Evolutionary conservation across 2,888 invertebrate genomes (phyloP), one percentile per base, ranked within the genome.

Genomic region (Pammene fasciana): DNA sequence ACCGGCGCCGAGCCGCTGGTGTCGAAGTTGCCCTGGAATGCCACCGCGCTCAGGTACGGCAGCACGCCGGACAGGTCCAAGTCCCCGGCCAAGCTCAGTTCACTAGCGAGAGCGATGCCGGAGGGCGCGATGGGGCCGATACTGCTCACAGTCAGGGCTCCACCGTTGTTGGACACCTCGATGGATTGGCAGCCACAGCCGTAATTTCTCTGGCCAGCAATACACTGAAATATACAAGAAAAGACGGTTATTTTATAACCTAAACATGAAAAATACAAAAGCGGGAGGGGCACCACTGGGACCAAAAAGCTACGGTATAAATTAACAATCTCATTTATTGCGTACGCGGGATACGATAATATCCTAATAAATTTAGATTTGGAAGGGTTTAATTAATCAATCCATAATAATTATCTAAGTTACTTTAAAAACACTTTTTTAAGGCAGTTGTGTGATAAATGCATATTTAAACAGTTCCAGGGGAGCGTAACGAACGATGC

Each of bases 31-130:
- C 70, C 72, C 64, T 77, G 76, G 26, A 73, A 70, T 43, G 59
- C 71, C 14, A 82, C 81, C 38, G 78, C 75, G 13, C 83, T 79
- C 52, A 77, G 76, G 67, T 82, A 80, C 5, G 82, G 81, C 14
- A 82, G 79, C 14, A 70, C 72, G 38, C 83, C 83, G 61, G 72
- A 72, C 34, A 83, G 76, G n/a, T 76, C 78, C 71, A 82, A 75
- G 70, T 82, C 78, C 7, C 82, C 76, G 43, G 67, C 70, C 26
- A 78, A 75, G 2, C 70, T 68, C 13, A 79, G 71, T 16, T 79
- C 75, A 8, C 76, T 72, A 16, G 76, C 62, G 7, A 65, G 74
- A 41, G 76, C 79, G n/a, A 83, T 85, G 61, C 66, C 67, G 38
- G 67, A 18, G 13, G 67, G 67, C 36, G 60, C 34, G 41, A 70